Base-by-base conservation (phyloP, 2,888 invertebrate genomes). In the Eristalis arbustorum region DNA sequence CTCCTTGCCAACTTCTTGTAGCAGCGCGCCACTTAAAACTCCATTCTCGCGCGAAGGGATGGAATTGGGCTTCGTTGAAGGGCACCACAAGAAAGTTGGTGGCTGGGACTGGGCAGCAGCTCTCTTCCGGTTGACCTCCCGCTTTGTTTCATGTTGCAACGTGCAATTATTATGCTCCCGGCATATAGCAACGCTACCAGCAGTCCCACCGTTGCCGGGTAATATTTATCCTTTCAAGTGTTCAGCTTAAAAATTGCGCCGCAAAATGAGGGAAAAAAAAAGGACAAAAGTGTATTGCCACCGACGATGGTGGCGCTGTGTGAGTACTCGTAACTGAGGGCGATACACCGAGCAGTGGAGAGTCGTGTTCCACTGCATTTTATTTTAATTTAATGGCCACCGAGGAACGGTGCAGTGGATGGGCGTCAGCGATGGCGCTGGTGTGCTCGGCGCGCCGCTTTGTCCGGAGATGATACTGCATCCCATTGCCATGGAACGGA, bases 321-420 rank as follows among this genome's bases (percentile, higher is more conserved):
- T n/a, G 11, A 31, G 68, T 6, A 40, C 4, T 71, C 76, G 28
- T 42, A 11, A 73, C 49, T 57, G 34, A 25, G 59, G 64, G 59
- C 59, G 59, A 49, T 64, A 42, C n/a, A 11, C 22, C 18, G 11
- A 8, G 10, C 34, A 71, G 69, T 23, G 49, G n/a, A 49, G 69
- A 74, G 23, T 69, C 57, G 71, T 80, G 68, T 76, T 81, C 76
- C 76, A 80, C 57, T 75, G 80, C 76, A 80, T 80, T 84, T 84
- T 72, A 73, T 84, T 68, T 84, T 84, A 75, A 84, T 80, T 84
- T 84, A 76, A 84, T 76, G 80, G 57, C 62, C 64, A 18, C 31
- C n/a, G 68, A 57, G 72, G 67, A 40, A 37, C 77, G 40, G 42
- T 77, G 56, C 77, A 31, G 42, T 77, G 56, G 57, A 34, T 75